Conservation (phyloP, 37 sponge, comb jelly and placozoan genomes). For the Lycopodina hypogea region DNA sequence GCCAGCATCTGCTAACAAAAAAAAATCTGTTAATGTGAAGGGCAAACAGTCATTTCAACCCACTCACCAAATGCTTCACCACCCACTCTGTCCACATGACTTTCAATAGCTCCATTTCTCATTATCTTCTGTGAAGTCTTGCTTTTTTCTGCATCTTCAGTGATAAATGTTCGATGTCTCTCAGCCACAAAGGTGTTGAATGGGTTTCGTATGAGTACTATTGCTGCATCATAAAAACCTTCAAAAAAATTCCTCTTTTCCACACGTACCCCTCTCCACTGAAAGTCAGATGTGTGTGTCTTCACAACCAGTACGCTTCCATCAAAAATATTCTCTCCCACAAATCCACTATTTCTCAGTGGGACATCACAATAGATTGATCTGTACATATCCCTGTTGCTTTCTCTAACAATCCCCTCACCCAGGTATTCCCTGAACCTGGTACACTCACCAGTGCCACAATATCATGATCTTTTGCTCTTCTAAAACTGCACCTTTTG, state of each 20-base stretch:
- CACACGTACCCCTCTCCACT: slow-evolving; percentile 14
- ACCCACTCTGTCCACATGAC: not conserved
- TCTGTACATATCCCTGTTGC: slow-evolving; percentile 59
- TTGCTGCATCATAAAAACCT: slow-evolving; percentile 28
- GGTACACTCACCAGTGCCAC: slow-evolving; percentile 52
- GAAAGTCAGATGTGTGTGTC: slow-evolving; percentile 24
- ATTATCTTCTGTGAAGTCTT: not conserved
- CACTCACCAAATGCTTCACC: slow-evolving; percentile 16
- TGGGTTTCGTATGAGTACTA: slow-evolving; percentile 52
- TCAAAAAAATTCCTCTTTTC: not conserved
- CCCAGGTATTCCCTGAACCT: slow-evolving; percentile 70
- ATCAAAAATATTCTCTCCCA: slow-evolving; percentile 40
- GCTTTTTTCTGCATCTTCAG: not conserved
- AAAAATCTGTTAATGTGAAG: not conserved
- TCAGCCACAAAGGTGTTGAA: slow-evolving; percentile 44
- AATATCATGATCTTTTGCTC: not conserved
- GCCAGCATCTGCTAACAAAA: not conserved
- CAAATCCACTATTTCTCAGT: slow-evolving; percentile 30
- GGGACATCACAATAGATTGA: slow-evolving; percentile 46
- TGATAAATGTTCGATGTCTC: slow-evolving; percentile 27
- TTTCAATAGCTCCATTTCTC: not conserved
- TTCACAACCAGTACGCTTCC: slow-evolving; percentile 54
- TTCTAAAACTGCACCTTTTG: not conserved
- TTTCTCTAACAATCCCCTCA: slow-evolving; percentile 43
- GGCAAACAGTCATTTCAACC: too few relatives aligned